phyloP scores from a whole-genome alignment of 2,888 invertebrate species.

The Alloscopus bannaensis region DNA sequence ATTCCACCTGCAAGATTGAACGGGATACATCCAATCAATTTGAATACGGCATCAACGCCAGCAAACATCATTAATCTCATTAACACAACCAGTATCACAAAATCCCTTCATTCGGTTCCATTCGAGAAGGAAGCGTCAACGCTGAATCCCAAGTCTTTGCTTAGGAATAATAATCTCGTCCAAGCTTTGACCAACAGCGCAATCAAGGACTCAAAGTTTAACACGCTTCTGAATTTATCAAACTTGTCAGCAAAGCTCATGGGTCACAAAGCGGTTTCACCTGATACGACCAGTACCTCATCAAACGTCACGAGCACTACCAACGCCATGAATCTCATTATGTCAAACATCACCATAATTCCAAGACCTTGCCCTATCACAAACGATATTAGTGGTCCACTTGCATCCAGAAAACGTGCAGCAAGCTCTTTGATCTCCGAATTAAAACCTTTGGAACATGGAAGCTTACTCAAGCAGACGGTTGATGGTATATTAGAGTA shows the following conservation, averaged over 20 bases:
- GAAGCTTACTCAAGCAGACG: slow-evolving; percentile 3
- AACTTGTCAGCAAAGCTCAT: background rate
- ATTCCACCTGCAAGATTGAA: too few relatives aligned
- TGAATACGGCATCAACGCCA: too few relatives aligned
- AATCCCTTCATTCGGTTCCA: background rate
- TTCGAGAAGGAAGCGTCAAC: background rate
- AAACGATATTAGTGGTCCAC: background rate
- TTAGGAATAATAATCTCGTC: slow-evolving; percentile 52
- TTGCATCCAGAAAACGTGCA: slow-evolving; percentile 35
- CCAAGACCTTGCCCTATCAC: slow-evolving; percentile 8
- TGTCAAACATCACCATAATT: slow-evolving; percentile 51
- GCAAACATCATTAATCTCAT: too few relatives aligned
- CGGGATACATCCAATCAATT: too few relatives aligned
- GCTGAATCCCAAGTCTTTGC: slow-evolving; percentile 40
- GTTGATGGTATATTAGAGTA: background rate
- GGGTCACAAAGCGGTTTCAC: too few relatives aligned
- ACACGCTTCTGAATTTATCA: too few relatives aligned
- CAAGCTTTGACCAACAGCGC: too few relatives aligned
- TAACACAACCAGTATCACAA: background rate
- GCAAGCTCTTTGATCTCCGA: slow-evolving; percentile 18
- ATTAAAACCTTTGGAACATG: background rate
- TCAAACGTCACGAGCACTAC: background rate
- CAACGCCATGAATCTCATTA: slow-evolving; percentile 44
- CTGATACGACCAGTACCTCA: background rate
- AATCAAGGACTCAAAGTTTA: too few relatives aligned